A percentile compares a stretch with the other conserved stretches of the same genome.
These are phyloP conservation scores for Cardiocondyla obscurior DNA, from an alignment of 1,140 invertebrate genomes.

Conservation along the genomic window DNA sequence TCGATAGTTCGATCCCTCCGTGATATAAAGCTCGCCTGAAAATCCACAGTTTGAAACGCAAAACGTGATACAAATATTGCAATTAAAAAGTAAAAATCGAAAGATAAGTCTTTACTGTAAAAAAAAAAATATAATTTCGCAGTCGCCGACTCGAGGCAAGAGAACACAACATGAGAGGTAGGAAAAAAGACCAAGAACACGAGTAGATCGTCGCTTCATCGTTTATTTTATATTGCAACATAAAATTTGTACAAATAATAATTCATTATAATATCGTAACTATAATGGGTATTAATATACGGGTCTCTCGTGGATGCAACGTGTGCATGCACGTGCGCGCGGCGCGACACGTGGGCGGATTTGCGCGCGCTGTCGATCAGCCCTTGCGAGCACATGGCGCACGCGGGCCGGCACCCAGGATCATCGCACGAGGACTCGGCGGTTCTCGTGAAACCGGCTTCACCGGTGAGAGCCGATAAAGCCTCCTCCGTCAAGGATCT, in stretches of 20 bases:
- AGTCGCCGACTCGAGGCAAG: not conserved
- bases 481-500: not conserved
- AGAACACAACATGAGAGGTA: not conserved
- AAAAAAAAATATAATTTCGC: no score
- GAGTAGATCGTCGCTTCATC: conserved; percentile 77
- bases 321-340: conserved; percentile 18
- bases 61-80: not conserved
- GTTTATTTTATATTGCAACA: conserved; percentile 84
- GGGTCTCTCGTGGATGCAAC: conserved; percentile 58
- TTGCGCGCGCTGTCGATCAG: conserved; percentile 34
- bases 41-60: not conserved
- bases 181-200: not conserved
- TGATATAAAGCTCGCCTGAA: conserved; percentile 29
- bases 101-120: no score
- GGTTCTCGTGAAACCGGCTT: conserved; percentile 6
- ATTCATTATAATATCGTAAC: conserved; percentile 75
- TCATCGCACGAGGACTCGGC: conserved; percentile 4
- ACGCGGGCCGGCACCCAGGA: conserved; percentile 13
- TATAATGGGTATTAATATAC: conserved; percentile 75
- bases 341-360: not conserved
- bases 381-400: not conserved
- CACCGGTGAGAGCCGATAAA: not conserved
- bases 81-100: not conserved
- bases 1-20: conserved; percentile 36
- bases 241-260: conserved; percentile 84